A percentile compares a stretch with the other conserved stretches of the same genome.
These are phyloP conservation scores for Smutsia temminckii DNA, from an alignment of 2,797 vertebrate species.

Conservation along the genomic window DNA sequence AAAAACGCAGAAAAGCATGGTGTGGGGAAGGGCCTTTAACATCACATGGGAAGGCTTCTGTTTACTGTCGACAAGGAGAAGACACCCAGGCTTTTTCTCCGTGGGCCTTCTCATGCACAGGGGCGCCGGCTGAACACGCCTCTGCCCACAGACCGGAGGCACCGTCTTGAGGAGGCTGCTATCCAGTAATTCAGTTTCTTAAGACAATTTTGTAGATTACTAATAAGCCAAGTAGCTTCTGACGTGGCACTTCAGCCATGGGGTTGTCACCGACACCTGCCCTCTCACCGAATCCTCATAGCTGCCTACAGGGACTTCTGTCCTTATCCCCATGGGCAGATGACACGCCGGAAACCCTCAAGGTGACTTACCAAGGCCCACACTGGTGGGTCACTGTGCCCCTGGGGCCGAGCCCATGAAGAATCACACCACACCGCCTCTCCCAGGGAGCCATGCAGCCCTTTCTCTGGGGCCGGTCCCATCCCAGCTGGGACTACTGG, in stretches of 20 bases:
- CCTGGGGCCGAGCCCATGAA: not conserved
- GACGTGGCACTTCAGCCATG: not conserved
- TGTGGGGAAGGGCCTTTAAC: not conserved
- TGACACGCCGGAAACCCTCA: not conserved
- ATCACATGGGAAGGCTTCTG: not conserved
- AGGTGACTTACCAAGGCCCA: not conserved
- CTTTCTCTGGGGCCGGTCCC: not conserved
- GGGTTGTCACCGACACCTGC: not conserved
- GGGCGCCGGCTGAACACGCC: accelerated
- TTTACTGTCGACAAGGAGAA: not conserved
- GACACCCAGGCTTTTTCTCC: not conserved
- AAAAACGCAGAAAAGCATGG: not conserved
- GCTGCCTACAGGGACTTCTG: accelerated
- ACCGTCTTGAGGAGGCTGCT: not conserved
- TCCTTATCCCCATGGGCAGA: not conserved
- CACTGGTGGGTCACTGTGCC: not conserved
- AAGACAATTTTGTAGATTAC: not conserved
- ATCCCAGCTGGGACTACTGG: not conserved
- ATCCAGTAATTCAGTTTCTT: not conserved
- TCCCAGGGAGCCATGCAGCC: not conserved
- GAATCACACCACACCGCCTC: not conserved
- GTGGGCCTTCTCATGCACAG: not conserved
- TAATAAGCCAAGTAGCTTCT: accelerated
- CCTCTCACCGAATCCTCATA: not conserved
- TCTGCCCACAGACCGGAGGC: not conserved